Conservation (phyloP, 2,797 vertebrate species). For the Enteromius radiatus region DNA sequence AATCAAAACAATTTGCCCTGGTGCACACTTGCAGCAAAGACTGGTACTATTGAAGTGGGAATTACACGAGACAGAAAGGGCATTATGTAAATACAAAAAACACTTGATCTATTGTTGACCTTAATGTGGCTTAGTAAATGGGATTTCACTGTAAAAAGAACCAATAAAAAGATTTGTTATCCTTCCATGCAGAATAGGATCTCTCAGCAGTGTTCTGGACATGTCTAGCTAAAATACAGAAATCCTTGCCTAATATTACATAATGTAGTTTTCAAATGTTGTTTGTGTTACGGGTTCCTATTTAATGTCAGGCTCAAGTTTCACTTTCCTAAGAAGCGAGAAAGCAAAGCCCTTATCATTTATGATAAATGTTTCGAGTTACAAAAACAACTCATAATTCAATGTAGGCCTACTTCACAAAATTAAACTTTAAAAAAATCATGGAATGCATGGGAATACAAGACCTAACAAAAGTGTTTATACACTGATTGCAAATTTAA, state of each 20-base stretch:
- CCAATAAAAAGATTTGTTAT: conserved; percentile 59
- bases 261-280: background rate
- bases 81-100: conserved; percentile 57
- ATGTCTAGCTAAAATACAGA: conserved; percentile 1
- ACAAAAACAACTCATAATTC: background rate
- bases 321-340: background rate
- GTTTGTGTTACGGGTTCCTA: background rate
- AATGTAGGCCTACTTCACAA: background rate
- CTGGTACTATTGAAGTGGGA: conserved; percentile 56
- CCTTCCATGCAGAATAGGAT: conserved; percentile 58
- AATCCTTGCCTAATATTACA: conserved; percentile 37
- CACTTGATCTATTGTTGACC: conserved; percentile 58
- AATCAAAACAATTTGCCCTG: conserved; percentile 67
- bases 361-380: background rate
- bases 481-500: background rate
- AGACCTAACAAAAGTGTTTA: background rate
- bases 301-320: background rate
- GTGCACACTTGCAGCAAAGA: conserved; percentile 49
- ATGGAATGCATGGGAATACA: background rate
- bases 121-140: conserved; percentile 61
- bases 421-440: background rate
- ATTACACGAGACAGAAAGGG: conserved; percentile 58
- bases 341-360: background rate
- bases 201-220: conserved; percentile 53
- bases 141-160: conserved; percentile 63